Evolutionary conservation across 2,113 vertebrate genomes (phyloP).

Genomic region (Coptodon rendalli): DNA sequence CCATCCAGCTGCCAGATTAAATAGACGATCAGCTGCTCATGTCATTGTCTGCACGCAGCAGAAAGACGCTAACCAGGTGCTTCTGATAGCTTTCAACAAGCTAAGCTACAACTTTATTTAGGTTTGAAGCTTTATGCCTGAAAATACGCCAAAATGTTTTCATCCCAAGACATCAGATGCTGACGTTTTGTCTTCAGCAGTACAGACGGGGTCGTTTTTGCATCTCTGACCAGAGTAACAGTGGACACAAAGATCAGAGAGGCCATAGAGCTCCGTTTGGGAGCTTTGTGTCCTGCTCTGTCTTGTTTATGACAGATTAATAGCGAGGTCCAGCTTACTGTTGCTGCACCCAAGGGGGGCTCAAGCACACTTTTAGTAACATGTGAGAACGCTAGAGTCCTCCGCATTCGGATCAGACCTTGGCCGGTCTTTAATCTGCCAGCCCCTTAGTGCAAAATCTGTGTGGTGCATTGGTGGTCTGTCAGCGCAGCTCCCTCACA

Average conservation of each 20-base stretch:
- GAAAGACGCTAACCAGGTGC: not conserved
- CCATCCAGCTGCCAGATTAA: not conserved
- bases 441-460: not conserved
- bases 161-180: not conserved
- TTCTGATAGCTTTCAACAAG: not conserved
- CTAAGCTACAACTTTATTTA: fast-evolving
- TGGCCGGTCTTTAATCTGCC: not conserved
- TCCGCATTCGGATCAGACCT: not conserved
- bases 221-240: not conserved
- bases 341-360: not conserved
- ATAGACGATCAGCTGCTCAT: not conserved
- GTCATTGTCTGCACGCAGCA: not conserved
- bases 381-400: not conserved
- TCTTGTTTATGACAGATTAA: not conserved
- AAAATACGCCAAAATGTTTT: not conserved
- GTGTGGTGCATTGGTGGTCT: not conserved
- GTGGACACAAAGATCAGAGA: not conserved
- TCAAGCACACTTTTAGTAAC: not conserved
- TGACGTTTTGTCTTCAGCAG: not conserved
- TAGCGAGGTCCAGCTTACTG: not conserved
- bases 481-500: not conserved
- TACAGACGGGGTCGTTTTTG: not conserved
- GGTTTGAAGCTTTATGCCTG: not conserved
- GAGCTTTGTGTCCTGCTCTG: not conserved
- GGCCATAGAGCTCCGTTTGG: fast-evolving